Evolutionary conservation across 1,140 invertebrate genomes (phyloP), one percentile per base, ranked within the genome.

Genomic region (Acyrthosiphon pisum): DNA sequence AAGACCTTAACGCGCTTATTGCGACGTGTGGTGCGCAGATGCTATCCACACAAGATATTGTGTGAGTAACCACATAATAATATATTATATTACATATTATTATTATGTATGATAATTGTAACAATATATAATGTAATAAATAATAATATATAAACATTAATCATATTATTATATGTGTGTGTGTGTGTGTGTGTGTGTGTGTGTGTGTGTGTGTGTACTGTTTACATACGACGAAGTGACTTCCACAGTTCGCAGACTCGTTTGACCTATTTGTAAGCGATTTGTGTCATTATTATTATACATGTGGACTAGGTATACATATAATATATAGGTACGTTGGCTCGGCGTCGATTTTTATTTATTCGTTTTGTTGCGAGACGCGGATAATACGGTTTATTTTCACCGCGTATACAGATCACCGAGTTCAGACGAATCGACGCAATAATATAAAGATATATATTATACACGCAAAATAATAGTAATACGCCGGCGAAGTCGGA

Each of bases 21-120:
- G 30, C 35, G 30, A 90, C 53, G 89, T 68, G 89, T 90, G 53
- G 35, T 18, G 37, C 22, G 53, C 89, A 90, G 89, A 90, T 90
- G 89, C 89, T n/a, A n/a, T 90, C 53, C 35, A 41, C 53, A 90
- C 53, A 44, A 35, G 76, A 81, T 41, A 46, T 46, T 37, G 22
- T 83, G 8, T 23, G 35, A 0, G 20, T 37, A 23, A 53, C 50
- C 22, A 53, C 50, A 20, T 50, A 53, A 53, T 53, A 53, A 18
- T 50, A 35, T 37, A 81, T 81, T 81, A 81, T 20, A 76, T 20
- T 76, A 76, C 11, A 35, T 81, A 30, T 0, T 60, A 26, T 9
- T 18, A 18, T 68, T 8, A 30, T 68, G 11, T 14, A n/a, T n/a
- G n/a, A 68, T 30, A 68, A n/a, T 68, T 68, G 30, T n/a, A 14